Base-by-base conservation (phyloP, 2,797 vertebrate genomes). In the Xyrichtys novacula region DNA sequence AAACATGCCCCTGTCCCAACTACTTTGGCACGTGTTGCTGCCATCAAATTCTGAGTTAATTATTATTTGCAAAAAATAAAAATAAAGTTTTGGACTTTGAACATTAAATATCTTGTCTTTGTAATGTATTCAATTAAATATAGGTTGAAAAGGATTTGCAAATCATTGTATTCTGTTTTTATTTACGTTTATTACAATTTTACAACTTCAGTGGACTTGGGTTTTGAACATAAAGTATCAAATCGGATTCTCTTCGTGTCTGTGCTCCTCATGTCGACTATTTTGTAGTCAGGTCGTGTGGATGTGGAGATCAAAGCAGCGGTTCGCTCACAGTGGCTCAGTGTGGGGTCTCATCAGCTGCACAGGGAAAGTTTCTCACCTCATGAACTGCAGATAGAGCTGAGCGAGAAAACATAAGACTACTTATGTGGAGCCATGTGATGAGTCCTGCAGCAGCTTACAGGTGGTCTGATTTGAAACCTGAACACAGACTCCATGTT, bases 381-480 rank as follows among this genome's bases (percentile, higher is more conserved):
- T 46, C 14, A 8, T 23, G 14, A 46, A 46, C 22, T 3, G 1
- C 36, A 38, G 36, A 34, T 12, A 34, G 32, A 34, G 32, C 32
- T 34, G 2, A 11, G 11, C 1, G 5, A 25, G 44, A 26, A 26
- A 25, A 16, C 14, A 16, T 3, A 20, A 46, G 14, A 15, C 25
- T 46, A 46, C 16, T 26, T 16, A 26, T 25, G 44, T 25, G 44
- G 6, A 46, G 20, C 43, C 5, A 12, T 6, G 22, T 23, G 43
- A 46, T 23, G 43, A 46, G 25, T 25, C 12, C 43, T 46, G 22
- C 43, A 46, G 44, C 44, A 46, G 44, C 44, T 46, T 22, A 7
- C 22, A 25, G 44, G 14, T 25, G 44, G 44, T 25, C 44, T 25
- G 44, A 46, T 25, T 22, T 15, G 44, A 3, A 15, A 5, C 11